phyloP scores from a whole-genome alignment of 2,888 invertebrate genomes.

The Limnephilus lunatus region DNA sequence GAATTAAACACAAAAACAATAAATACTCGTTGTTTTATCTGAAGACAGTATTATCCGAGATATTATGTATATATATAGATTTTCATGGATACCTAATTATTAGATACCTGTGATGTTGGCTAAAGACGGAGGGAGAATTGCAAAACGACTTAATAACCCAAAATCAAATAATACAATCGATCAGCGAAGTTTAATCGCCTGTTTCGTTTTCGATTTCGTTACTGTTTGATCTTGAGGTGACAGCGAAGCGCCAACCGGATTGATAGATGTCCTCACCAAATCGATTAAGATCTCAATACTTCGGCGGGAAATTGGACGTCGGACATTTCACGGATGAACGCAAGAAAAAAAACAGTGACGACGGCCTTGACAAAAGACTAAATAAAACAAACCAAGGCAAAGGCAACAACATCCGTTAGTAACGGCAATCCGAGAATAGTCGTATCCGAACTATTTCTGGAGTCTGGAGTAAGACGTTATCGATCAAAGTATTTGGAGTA shows the following conservation, averaged over 20 bases:
- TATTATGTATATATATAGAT: not conserved
- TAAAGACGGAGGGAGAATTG: not conserved
- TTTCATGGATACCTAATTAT: not conserved
- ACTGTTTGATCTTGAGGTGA: not conserved
- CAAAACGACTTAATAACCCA: not conserved
- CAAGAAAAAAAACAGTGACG: slow-evolving; percentile 15
- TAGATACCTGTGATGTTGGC: not conserved
- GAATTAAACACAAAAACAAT: too few species aligned
- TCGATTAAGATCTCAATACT: slow-evolving; percentile 4
- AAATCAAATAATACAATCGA: not conserved
- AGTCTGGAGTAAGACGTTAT: not conserved
- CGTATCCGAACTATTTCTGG: not conserved
- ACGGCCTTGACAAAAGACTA: slow-evolving; percentile 34
- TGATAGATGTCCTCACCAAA: slow-evolving; percentile 19
- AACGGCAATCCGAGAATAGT: slow-evolving; percentile 3
- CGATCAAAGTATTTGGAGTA: slow-evolving; percentile 30
- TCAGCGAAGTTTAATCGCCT: not conserved
- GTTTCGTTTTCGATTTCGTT: not conserved
- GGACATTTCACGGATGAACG: slow-evolving; percentile 40
- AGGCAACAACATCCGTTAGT: not conserved
- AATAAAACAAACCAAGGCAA: not conserved
- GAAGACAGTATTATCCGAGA: not conserved
- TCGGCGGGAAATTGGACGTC: not conserved
- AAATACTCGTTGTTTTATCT: not conserved
- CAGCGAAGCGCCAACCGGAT: not conserved